phyloP scores from a whole-genome alignment of 2,888 invertebrate species.

The Lasioglossum morio region DNA sequence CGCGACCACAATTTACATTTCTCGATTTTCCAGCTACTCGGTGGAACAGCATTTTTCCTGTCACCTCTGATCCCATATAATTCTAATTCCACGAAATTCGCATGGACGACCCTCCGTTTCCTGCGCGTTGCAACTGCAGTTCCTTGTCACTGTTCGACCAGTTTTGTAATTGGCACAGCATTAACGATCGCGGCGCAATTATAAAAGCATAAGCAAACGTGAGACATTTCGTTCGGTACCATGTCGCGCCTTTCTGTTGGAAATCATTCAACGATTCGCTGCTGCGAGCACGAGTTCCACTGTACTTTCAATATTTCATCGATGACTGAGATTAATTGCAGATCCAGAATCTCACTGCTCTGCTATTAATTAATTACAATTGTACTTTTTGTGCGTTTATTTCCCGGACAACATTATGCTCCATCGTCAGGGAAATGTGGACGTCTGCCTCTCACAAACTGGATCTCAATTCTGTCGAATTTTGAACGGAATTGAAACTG shows the following conservation, averaged over 20 bases:
- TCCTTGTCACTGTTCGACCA: conserved; percentile 22
- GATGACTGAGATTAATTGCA: neutral
- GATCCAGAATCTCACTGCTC: neutral
- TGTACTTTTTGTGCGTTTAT: neutral
- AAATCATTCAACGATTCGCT: conserved; percentile 7
- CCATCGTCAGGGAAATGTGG: too few relatives aligned
- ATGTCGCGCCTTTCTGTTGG: neutral
- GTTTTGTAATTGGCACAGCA: conserved; percentile 27
- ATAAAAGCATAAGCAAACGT: neutral
- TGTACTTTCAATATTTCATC: neutral
- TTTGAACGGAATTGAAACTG: too few relatives aligned
- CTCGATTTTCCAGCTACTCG: neutral
- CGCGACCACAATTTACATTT: neutral
- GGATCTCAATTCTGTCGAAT: too few relatives aligned
- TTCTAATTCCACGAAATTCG: neutral
- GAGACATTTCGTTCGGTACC: neutral
- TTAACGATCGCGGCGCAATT: conserved; percentile 24
- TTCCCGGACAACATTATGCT: too few relatives aligned
- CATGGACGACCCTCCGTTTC: neutral
- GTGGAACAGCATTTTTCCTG: neutral
- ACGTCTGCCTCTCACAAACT: too few relatives aligned
- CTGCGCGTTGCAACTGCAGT: conserved; percentile 9
- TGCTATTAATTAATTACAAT: neutral
- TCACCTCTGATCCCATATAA: neutral
- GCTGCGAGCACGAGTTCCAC: neutral